phyloP scores from a whole-genome alignment of 2,888 invertebrate species.

The Drosophila mulleri region DNA sequence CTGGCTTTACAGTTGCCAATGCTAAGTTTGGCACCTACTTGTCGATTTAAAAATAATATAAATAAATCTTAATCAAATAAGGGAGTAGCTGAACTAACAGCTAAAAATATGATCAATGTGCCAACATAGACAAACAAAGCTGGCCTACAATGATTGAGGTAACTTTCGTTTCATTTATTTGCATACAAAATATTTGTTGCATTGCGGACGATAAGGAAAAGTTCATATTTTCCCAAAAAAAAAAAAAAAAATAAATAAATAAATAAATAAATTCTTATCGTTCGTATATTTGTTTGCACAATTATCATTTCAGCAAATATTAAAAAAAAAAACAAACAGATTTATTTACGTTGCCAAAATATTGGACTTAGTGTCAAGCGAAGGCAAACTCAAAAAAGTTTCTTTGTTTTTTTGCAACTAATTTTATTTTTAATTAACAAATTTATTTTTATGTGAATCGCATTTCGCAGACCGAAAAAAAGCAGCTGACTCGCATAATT shows the following conservation, averaged over 20 bases:
- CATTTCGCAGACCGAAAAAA: slow-evolving; percentile 12
- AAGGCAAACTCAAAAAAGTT: not conserved
- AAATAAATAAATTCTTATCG: not conserved
- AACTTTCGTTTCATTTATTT: slow-evolving; percentile 4
- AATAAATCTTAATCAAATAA: not conserved
- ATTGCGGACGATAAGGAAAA: not conserved
- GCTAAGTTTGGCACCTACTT: slow-evolving; percentile 61
- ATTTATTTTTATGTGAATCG: slow-evolving; percentile 11
- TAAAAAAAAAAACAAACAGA: not conserved
- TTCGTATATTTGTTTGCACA: not conserved
- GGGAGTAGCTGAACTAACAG: not conserved
- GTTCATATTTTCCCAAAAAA: not conserved
- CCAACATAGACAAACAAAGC: not conserved
- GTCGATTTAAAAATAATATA: slow-evolving; percentile 4
- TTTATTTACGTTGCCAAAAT: slow-evolving; percentile 1
- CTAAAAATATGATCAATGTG: slow-evolving; percentile 2
- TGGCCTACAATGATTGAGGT: not conserved
- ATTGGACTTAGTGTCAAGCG: not conserved
- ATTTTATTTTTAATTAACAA: not conserved
- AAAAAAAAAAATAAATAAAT: not conserved
- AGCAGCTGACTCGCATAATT: slow-evolving; percentile 25
- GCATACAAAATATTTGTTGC: not conserved
- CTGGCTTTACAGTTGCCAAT: slow-evolving; percentile 37
- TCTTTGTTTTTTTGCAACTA: not conserved
- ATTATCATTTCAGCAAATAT: not conserved